These are phyloP conservation scores for Gymnobelideus leadbeateri DNA, from an alignment of 2,113 vertebrate species.

Conservation along the genomic window DNA sequence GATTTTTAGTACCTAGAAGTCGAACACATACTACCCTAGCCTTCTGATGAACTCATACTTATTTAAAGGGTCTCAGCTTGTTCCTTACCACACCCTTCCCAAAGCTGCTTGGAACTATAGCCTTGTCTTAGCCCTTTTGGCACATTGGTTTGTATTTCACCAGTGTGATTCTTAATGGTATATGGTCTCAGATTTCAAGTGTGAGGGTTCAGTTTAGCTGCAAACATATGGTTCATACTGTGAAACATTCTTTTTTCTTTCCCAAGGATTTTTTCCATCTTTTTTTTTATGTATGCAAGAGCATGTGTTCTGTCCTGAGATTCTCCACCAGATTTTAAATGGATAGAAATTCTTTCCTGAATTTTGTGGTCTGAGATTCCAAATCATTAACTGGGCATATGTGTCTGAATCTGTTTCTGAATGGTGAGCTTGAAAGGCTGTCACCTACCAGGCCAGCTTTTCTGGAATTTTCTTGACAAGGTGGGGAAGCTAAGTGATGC, in stretches of 20 bases:
- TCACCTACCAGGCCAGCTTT: background rate
- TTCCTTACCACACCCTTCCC: background rate
- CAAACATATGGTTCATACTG: constrained; percentile 60
- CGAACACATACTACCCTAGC: constrained; percentile 65
- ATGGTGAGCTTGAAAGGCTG: constrained; percentile 29
- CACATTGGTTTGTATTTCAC: constrained; percentile 38
- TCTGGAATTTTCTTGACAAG: background rate
- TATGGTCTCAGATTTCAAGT: constrained; percentile 40
- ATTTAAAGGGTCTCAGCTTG: background rate
- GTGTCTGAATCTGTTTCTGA: constrained; percentile 57
- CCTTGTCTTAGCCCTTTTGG: constrained; percentile 29
- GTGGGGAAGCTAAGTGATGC: background rate
- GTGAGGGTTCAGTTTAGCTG: constrained; percentile 48
- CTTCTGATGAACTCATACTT: constrained; percentile 41
- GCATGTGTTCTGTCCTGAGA: constrained; percentile 56
- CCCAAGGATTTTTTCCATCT: constrained; percentile 28
- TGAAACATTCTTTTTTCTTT: constrained; percentile 59
- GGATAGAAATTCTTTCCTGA: constrained; percentile 34
- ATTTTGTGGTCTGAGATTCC: constrained; percentile 59
- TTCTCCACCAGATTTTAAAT: constrained; percentile 54
- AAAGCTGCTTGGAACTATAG: background rate
- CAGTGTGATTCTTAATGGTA: constrained; percentile 41
- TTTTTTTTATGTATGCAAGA: constrained; percentile 37
- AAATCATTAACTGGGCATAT: constrained; percentile 67
- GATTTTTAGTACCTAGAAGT: constrained; percentile 68